Percentiles rank a stretch among this genome's conserved stretches.
phyloP scores from a whole-genome alignment of 2,113 vertebrate genomes.

The Pleuronectes platessa region DNA sequence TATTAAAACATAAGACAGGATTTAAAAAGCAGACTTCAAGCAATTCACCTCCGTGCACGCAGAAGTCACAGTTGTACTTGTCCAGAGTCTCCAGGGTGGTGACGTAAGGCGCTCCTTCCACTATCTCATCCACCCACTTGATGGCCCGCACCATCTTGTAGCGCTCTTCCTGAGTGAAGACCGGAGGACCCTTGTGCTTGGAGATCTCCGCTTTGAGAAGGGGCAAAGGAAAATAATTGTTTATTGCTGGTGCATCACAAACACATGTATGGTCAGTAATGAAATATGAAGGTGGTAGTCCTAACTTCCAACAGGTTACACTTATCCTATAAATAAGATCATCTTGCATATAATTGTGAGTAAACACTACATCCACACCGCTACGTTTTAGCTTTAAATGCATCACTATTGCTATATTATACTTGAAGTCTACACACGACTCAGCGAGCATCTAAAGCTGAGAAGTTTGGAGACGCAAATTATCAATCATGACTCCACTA shows the following conservation, averaged over 20 bases:
- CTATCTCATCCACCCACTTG: constrained; percentile 99
- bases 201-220: constrained; percentile 89
- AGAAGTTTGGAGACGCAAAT: no score
- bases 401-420: no score
- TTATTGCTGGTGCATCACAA: not conserved
- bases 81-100: constrained; percentile 96
- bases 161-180: constrained; percentile 96
- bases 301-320: not conserved
- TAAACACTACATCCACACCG: not conserved
- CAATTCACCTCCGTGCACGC: constrained; percentile 93
- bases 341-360: not conserved
- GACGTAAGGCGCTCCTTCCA: constrained; percentile 94
- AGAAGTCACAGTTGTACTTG: constrained; percentile 95
- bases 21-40: not conserved
- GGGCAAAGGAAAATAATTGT: not conserved
- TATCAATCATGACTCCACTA: no score
- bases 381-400: no score
- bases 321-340: not conserved
- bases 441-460: no score
- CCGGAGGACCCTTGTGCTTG: constrained; percentile 97
- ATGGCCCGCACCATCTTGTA: constrained; percentile 98
- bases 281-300: not conserved
- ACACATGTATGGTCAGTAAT: not conserved
- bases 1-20: not conserved
- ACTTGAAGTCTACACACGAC: no score